Conservation (phyloP, 2,113 vertebrate species). For the Macrotus californicus region DNA sequence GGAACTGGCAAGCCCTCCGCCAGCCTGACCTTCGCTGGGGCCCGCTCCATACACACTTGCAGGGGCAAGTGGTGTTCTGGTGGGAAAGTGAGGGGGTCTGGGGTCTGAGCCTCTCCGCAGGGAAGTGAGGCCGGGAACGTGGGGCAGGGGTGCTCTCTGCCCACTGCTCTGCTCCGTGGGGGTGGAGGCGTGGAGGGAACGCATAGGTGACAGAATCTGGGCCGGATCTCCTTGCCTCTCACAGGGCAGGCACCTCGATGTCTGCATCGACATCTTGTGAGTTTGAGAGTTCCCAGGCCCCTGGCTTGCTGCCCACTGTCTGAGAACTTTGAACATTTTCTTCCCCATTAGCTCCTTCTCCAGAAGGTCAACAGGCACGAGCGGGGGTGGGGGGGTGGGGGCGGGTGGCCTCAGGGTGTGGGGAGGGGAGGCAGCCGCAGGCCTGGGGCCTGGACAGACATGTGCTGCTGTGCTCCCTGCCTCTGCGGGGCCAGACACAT, state of each 20-base stretch:
- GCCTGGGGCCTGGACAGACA: neutral
- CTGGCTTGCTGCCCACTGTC: neutral
- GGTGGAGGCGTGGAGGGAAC: neutral
- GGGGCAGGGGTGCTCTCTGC: neutral
- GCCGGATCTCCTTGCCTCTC: neutral
- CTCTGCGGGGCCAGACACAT: too few relatives aligned
- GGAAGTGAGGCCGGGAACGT: neutral
- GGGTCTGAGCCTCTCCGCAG: neutral
- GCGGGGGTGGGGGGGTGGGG: too few relatives aligned
- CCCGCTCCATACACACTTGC: accelerated
- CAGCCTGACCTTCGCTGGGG: neutral
- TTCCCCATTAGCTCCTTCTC: neutral
- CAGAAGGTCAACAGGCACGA: neutral
- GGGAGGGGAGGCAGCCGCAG: neutral
- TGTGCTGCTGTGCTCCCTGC: neutral
- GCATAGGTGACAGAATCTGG: neutral
- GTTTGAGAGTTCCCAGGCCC: neutral
- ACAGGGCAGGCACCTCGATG: neutral
- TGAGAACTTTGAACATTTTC: neutral
- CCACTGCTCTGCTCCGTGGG: accelerated
- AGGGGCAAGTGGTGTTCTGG: accelerated
- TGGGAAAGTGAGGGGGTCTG: neutral
- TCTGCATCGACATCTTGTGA: neutral
- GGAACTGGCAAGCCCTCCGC: accelerated
- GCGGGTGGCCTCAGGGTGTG: neutral